Percentiles rank a stretch among this genome's conserved stretches.
Conservation (phyloP, 2,113 vertebrate species). For the Rissa tridactyla region DNA sequence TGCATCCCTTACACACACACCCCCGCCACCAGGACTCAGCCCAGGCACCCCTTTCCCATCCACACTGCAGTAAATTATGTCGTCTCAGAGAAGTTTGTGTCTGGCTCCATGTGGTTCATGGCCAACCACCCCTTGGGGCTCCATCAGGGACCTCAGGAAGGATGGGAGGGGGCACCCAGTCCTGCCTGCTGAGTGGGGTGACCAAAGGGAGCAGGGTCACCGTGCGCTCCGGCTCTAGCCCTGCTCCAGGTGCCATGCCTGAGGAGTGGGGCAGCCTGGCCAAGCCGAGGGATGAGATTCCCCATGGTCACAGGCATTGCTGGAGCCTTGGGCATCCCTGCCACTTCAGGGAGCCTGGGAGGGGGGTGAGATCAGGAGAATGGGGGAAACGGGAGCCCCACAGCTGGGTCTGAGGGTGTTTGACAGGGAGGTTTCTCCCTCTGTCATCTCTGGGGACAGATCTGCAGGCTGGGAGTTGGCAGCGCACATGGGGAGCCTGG, state of each 20-base stretch:
- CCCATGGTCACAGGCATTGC: not conserved
- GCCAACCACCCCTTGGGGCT: not conserved
- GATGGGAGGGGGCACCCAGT: not conserved
- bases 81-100: not conserved
- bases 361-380: too few relatives aligned
- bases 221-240: not conserved
- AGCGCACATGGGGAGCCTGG: not conserved
- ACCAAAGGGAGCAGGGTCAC: rapidly evolving
- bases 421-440: not conserved
- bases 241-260: rapidly evolving
- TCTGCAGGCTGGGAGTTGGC: not conserved
- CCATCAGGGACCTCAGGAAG: not conserved
- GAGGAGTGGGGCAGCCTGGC: not conserved
- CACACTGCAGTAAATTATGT: constrained; percentile 34
- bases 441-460: rapidly evolving
- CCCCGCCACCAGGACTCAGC: not conserved
- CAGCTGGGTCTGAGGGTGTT: not conserved
- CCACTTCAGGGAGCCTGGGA: not conserved
- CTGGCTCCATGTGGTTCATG: not conserved
- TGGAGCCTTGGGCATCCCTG: not conserved
- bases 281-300: not conserved
- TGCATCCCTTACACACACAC: too few relatives aligned
- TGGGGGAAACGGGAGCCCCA: not conserved
- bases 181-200: not conserved
- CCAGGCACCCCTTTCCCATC: not conserved